Evolutionary conservation across 2,888 invertebrate genomes (phyloP).

Genomic region (Scaeva pyrastri): DNA sequence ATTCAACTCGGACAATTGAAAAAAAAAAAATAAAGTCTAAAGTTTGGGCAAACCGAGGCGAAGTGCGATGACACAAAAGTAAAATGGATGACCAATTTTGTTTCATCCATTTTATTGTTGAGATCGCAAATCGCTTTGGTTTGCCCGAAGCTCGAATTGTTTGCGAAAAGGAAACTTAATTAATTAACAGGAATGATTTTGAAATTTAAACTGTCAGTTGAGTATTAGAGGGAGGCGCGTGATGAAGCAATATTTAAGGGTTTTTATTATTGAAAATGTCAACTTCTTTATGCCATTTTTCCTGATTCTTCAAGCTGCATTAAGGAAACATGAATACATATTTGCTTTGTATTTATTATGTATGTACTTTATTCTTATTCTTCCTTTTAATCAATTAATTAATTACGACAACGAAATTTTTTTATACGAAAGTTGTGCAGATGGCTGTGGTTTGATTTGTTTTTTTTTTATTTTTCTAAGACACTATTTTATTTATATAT

Average conservation of each 20-base stretch:
- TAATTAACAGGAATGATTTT: too few species aligned
- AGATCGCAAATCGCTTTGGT: too few species aligned
- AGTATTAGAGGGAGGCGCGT: too few species aligned
- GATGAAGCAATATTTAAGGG: too few species aligned
- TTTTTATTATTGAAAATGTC: not conserved
- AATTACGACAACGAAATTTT: slow-evolving; percentile 16
- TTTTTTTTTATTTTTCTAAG: slow-evolving; percentile 58
- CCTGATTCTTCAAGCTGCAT: not conserved
- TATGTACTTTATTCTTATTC: slow-evolving; percentile 11
- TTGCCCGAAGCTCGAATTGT: too few species aligned
- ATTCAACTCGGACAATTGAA: not conserved
- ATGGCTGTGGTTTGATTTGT: slow-evolving; percentile 34
- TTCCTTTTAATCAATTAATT: slow-evolving; percentile 4
- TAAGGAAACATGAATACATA: slow-evolving; percentile 13
- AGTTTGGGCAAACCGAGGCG: too few species aligned
- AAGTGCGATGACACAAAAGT: too few species aligned
- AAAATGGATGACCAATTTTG: too few species aligned
- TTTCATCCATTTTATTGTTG: too few species aligned
- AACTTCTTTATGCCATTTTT: not conserved
- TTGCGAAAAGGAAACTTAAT: too few species aligned
- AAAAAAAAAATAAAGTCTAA: too few species aligned
- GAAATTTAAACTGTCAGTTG: too few species aligned
- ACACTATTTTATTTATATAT: slow-evolving; percentile 59
- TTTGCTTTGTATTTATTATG: not conserved
- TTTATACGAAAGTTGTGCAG: slow-evolving; percentile 43